A percentile compares a stretch with the other conserved stretches of the same genome.
Conservation (phyloP, 1,140 invertebrate genomes). For the Tachypleus tridentatus region DNA sequence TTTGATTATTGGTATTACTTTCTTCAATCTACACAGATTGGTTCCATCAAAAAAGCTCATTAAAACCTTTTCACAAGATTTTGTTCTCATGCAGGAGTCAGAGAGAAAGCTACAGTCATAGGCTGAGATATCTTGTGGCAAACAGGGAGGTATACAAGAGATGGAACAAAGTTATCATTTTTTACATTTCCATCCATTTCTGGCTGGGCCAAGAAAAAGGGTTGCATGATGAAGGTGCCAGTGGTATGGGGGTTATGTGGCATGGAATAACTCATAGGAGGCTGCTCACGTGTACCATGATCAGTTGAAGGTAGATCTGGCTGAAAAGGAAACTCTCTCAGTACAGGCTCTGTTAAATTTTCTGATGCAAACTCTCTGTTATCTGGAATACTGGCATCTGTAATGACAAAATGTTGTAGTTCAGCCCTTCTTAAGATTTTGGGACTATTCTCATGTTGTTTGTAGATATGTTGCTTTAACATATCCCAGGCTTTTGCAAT, state of each 20-base stretch:
- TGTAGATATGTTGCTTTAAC: slow-evolving; percentile 50
- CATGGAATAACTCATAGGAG: slow-evolving; percentile 30
- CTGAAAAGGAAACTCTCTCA: background rate
- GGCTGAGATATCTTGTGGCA: slow-evolving; percentile 62
- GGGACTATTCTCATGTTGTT: slow-evolving; percentile 18
- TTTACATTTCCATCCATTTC: slow-evolving; percentile 17
- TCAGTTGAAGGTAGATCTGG: too few relatives aligned
- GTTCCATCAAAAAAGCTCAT: too few relatives aligned
- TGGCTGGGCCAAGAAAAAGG: slow-evolving; percentile 62
- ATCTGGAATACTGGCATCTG: background rate
- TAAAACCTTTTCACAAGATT: too few relatives aligned
- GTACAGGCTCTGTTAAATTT: background rate
- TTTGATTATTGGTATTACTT: too few relatives aligned
- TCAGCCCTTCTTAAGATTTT: slow-evolving; percentile 6
- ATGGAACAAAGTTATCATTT: slow-evolving; percentile 51
- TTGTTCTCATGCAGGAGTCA: slow-evolving; percentile 61
- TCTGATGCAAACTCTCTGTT: background rate
- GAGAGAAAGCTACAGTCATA: slow-evolving; percentile 75
- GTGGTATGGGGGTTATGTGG: slow-evolving; percentile 28
- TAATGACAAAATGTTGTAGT: too few relatives aligned
- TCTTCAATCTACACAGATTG: too few relatives aligned
- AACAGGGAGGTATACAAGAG: slow-evolving; percentile 82
- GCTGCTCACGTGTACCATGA: slow-evolving; percentile 11
- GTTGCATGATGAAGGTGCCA: slow-evolving; percentile 59
- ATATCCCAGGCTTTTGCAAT: slow-evolving; percentile 46